Base-by-base conservation (phyloP, 30 jellyfish, hydroid and myxozoan genomes). In the Hydra vulgaris region DNA sequence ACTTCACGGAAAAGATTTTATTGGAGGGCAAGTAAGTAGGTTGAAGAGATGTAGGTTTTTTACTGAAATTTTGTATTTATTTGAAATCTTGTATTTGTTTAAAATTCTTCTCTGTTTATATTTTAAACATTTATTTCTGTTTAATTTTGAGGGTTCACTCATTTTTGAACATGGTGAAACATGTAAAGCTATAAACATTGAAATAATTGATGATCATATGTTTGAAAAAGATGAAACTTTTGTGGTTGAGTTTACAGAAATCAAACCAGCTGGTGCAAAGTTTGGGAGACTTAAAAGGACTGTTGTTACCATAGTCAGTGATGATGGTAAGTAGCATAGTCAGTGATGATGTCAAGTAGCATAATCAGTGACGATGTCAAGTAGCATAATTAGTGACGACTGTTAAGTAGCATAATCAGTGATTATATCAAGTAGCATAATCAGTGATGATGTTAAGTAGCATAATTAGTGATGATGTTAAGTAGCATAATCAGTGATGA, bases 141-240 rank as follows among this genome's bases (percentile, higher is more conserved):
- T 40, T 40, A 40, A 40, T 12, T 40, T 40, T 40, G 8, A 78
- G 72, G 98, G 98, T 21, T 77, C 79, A n/a, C 22, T 92, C 18
- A 79, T 81, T 7, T 92, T 92, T 79, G 98, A 92, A 27, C 98
- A 92, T 82, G 98, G 98, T 3, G 98, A 92, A 78, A 92, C 98
- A 7, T 86, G 77, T 86, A 92, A 92, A 70, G 72, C 88, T 0
- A 74, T 92, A 7, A 88, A 81, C 72, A 83, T 92, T 52, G 98
- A 92, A 61, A 70, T 92, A 82, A 81, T 92, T 18, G 95, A 92
- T 53, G 98, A 92, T 66, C 96, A 92, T 55, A 83, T 92, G 53
- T 92, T 92, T 68, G 98, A 92, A 70, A 92, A 92, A 80, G 98
- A 92, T 70, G 98, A 92, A 82, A 85, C 98, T 54, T 92, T 92